These are phyloP conservation scores for Neodiprion virginianus DNA, from an alignment of 1,140 invertebrate genomes.

Conservation along the genomic window DNA sequence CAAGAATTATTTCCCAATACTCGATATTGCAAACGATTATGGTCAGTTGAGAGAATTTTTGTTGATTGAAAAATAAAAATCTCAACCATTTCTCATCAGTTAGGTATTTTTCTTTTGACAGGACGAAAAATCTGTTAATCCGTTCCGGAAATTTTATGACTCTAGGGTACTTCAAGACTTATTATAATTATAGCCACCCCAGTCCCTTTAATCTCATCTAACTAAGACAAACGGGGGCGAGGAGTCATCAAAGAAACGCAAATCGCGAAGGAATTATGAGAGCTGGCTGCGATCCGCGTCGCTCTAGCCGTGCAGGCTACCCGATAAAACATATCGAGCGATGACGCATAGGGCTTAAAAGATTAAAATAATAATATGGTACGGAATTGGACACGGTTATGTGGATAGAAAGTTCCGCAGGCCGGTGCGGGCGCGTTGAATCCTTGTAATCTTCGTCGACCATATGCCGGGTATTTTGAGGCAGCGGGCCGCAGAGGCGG, in stretches of 20 bases:
- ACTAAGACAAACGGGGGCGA: no score
- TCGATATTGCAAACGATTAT: no score
- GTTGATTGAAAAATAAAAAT: no score
- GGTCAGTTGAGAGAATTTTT: no score
- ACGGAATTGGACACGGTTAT: conserved; percentile 52
- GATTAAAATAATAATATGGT: conserved; percentile 57
- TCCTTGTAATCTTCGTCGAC: conserved; percentile 46
- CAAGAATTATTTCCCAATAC: no score
- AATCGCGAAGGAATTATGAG: not conserved
- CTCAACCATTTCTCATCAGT: no score
- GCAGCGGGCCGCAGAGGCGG: conserved; percentile 49
- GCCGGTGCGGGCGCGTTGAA: conserved; percentile 17
- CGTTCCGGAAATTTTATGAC: not conserved
- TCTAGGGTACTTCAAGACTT: no score
- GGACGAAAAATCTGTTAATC: not conserved
- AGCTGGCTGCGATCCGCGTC: not conserved
- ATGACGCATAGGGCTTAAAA: conserved; percentile 32
- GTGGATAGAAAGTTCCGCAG: conserved; percentile 5
- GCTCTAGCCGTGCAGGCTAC: conserved; percentile 5
- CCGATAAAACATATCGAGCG: conserved; percentile 18
- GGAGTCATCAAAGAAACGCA: no score
- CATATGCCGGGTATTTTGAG: conserved; percentile 40
- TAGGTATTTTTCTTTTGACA: no score
- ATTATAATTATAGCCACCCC: no score
- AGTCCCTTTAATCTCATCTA: no score